Percentiles rank a stretch among this genome's conserved stretches.
phyloP scores from a whole-genome alignment of 2,113 vertebrate species.

The Rhombomys opimus region DNA sequence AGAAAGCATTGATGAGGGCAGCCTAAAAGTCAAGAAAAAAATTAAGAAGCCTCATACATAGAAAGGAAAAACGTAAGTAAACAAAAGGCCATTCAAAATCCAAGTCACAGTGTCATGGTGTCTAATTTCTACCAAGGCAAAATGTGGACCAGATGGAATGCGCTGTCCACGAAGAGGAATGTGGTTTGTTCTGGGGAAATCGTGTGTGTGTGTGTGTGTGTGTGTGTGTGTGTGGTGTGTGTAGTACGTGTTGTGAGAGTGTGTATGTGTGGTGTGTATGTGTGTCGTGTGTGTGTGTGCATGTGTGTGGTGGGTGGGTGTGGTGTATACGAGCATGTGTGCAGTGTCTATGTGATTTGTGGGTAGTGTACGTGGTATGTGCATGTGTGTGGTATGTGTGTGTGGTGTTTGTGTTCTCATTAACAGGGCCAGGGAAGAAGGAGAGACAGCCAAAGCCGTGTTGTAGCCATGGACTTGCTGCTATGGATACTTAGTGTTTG shows the following conservation, averaged over 20 bases:
- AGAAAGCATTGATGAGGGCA: neutral
- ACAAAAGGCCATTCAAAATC: conserved; percentile 25
- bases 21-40: conserved; percentile 24
- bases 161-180: neutral
- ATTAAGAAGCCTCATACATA: neutral
- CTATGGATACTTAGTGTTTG: neutral
- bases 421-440: neutral
- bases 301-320: neutral
- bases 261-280: neutral
- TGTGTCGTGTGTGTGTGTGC: neutral
- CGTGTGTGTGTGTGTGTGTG: neutral
- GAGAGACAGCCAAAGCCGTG: neutral
- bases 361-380: neutral
- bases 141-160: conserved; percentile 69
- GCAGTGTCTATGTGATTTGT: neutral
- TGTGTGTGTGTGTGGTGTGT: neutral
- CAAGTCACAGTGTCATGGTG: neutral
- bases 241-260: too few relatives aligned
- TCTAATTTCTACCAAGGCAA: conserved; percentile 59
- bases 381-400: too few relatives aligned
- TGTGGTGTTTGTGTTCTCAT: neutral
- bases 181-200: conserved; percentile 17
- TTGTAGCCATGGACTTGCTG: neutral
- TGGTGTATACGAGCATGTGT: neutral
- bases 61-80: conserved; percentile 20